Evolutionary conservation across 2,797 vertebrate species (phyloP), one percentile per base, ranked within the genome.

Genomic region (Sternotherus odoratus): DNA sequence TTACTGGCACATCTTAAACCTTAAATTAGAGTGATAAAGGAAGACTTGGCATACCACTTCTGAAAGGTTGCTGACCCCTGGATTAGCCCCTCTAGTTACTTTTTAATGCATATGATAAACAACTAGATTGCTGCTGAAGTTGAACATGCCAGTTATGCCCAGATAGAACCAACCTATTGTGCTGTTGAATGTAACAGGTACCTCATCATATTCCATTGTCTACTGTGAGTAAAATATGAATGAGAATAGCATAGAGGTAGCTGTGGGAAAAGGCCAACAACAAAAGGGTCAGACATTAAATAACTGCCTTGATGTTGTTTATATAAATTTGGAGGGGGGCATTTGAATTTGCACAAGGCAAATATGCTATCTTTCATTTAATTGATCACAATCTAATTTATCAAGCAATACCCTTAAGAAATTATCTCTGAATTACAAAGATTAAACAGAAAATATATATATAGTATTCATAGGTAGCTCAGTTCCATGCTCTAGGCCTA

Each of bases 291-390:
- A n/a, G 15, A 63, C 60, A 63, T 33, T 63, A 63, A 63, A 63
- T 63, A 63, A 63, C 33, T 17, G 15, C 3, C 33, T 63, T 63
- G 16, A 63, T 63, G 33, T 17, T 63, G 15, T n/a, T 63, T 17
- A 63, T 33, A 33, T 60, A 16, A 33, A 60, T 60, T 63, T 30
- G 12, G 78, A 80, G 77, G 26, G 33, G 50, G 11, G 9, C 53
- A 51, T 87, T 77, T 23, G 69, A 2, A 60, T 90, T 75, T 83
- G 7, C 51, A 85, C 54, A 23, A 94, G 87, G 30, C 36, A 43
- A 1, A 79, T 95, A 56, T 90, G 33, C 24, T 63, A 24, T 91
- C 72, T 90, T 92, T 84, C 50, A 43, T 82, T 85, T 92, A 30
- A 12, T 87, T 81, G 46, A 24, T 28, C 46, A 7, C 72, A 26